A percentile compares a stretch with the other conserved stretches of the same genome.
phyloP scores from a whole-genome alignment of 2,113 vertebrate genomes.

The Montifringilla adamsi region DNA sequence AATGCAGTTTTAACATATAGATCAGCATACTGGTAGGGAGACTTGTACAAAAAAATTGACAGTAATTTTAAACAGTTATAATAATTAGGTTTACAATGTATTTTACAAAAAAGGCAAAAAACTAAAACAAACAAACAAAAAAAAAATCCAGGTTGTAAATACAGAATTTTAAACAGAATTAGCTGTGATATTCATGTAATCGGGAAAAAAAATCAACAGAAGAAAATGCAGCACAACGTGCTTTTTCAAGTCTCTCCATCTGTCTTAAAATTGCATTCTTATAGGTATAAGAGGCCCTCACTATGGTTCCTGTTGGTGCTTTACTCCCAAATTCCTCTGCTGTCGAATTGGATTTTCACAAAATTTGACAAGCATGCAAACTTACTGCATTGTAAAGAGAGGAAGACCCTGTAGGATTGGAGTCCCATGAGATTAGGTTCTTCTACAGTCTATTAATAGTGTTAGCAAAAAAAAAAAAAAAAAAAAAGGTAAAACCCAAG shows the following conservation, averaged over 20 bases:
- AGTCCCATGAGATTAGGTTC: neutral
- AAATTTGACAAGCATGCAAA: neutral
- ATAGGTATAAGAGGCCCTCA: neutral
- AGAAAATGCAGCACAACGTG: neutral
- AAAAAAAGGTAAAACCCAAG: neutral
- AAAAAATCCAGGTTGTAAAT: neutral
- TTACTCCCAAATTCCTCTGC: neutral
- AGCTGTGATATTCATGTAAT: neutral
- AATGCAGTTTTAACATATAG: neutral
- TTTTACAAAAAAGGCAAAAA: neutral
- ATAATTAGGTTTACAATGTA: neutral
- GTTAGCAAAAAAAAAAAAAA: neutral
- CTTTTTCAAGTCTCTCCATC: neutral
- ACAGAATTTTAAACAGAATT: neutral
- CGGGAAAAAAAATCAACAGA: neutral
- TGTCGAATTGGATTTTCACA: neutral
- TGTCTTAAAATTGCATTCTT: neutral
- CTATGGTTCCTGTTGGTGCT: neutral
- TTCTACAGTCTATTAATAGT: neutral
- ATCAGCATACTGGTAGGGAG: neutral
- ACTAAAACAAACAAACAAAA: neutral
- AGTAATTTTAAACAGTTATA: neutral
- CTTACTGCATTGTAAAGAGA: neutral
- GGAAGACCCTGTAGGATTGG: neutral
- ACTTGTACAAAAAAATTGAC: neutral